Evolutionary conservation across 1,140 invertebrate genomes (phyloP).

Genomic region (Wiebesia pumilae): DNA sequence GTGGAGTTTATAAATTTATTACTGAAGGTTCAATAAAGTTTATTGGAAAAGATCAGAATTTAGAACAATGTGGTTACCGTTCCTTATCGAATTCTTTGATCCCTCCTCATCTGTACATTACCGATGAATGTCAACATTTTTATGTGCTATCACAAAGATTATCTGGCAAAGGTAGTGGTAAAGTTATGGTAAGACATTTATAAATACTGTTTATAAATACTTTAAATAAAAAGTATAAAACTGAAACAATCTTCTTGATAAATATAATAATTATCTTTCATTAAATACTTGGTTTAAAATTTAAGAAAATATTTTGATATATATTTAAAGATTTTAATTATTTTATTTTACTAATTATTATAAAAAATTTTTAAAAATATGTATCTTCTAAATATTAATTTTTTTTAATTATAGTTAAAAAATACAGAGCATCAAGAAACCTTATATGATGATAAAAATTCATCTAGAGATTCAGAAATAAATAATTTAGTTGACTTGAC

Average conservation of each 20-base stretch:
- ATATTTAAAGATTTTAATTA: background rate
- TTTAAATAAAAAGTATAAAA: conserved; percentile 8
- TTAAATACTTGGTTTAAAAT: background rate
- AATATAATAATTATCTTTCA: background rate
- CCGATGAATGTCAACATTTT: conserved; percentile 81
- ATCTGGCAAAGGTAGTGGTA: conserved; percentile 57
- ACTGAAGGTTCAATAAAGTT: conserved; percentile 80
- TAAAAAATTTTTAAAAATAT: background rate
- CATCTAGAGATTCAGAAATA: conserved; percentile 24
- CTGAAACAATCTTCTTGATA: background rate
- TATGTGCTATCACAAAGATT: conserved; percentile 72
- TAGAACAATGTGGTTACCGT: conserved; percentile 58
- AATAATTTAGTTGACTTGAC: conserved; percentile 53
- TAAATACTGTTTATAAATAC: background rate
- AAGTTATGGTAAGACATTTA: conserved; percentile 62
- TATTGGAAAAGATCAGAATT: conserved; percentile 69
- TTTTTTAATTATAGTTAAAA: conserved; percentile 28
- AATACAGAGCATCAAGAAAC: conserved; percentile 26
- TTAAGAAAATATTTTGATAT: background rate
- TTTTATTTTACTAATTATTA: background rate
- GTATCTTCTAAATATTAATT: background rate
- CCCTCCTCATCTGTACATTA: conserved; percentile 77
- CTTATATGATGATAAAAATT: background rate
- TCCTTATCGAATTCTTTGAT: conserved; percentile 71
- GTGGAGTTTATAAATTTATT: conserved; percentile 84